A percentile compares a stretch with the other conserved stretches of the same genome.
Conservation (phyloP, 30 jellyfish, hydroid and myxozoan genomes). For the Cassiopea andromeda region DNA sequence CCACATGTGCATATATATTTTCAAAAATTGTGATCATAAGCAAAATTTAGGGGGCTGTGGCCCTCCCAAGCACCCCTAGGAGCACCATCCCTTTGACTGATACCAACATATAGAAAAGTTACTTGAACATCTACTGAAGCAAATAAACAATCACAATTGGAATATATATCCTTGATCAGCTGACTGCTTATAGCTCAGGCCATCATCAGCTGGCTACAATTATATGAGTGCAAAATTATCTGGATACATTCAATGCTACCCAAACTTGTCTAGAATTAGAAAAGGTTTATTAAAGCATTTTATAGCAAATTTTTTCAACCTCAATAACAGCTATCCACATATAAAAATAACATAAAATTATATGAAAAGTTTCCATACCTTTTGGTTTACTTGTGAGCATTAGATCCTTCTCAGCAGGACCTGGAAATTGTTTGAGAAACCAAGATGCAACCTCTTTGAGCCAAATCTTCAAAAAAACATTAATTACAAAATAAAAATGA, state of each 20-base stretch:
- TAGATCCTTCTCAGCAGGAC: conserved; percentile 81
- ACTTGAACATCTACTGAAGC: too few species aligned
- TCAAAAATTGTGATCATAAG: too few species aligned
- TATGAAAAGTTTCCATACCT: conserved; percentile 13
- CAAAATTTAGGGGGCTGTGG: too few species aligned
- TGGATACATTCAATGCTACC: neutral
- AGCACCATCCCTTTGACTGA: too few species aligned
- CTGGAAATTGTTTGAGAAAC: conserved; percentile 76
- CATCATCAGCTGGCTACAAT: neutral
- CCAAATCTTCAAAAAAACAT: conserved; percentile 80
- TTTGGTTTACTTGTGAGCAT: conserved; percentile 57
- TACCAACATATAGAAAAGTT: too few species aligned
- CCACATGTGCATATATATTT: neutral
- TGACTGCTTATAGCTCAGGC: too few species aligned
- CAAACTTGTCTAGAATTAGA: neutral
- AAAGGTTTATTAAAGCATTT: neutral
- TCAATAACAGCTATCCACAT: neutral
- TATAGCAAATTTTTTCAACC: neutral
- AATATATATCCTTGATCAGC: too few species aligned
- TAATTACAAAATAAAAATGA: too few species aligned
- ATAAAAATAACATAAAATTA: neutral
- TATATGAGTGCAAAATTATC: neutral
- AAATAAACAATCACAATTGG: too few species aligned
- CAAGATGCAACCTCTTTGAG: conserved; percentile 88
- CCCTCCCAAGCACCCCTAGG: too few species aligned